Conservation (phyloP, 2,113 vertebrate species). For the Dromiciops gliroides region DNA sequence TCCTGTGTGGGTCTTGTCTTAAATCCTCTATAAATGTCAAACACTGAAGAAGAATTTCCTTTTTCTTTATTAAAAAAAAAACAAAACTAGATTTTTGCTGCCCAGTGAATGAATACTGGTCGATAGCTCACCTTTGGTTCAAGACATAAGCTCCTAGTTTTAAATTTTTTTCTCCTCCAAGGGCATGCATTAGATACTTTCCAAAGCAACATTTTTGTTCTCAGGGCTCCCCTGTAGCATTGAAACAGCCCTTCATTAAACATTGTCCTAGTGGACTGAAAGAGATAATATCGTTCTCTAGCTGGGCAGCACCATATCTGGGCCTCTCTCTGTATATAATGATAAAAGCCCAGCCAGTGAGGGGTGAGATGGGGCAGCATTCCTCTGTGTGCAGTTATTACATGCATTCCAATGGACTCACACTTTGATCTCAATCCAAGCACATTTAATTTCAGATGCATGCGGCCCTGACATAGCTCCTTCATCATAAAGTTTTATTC, state of each 20-base stretch:
- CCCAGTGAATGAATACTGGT: background rate
- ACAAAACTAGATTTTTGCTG: background rate
- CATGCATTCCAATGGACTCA: constrained; percentile 17
- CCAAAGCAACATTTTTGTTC: background rate
- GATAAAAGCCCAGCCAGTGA: background rate
- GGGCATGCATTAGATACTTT: background rate
- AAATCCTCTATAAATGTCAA: background rate
- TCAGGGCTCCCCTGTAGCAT: background rate
- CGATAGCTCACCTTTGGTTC: background rate
- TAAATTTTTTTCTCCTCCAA: background rate
- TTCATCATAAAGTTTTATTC: constrained; percentile 84
- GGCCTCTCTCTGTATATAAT: background rate
- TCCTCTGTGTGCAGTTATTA: background rate
- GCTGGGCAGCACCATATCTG: background rate
- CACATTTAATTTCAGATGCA: constrained; percentile 69
- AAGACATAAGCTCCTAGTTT: background rate
- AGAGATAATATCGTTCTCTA: background rate
- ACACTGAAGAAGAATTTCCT: background rate
- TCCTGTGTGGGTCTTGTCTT: background rate
- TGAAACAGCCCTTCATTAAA: background rate
- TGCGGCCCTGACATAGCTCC: constrained; percentile 61
- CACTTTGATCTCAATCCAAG: constrained; percentile 15
- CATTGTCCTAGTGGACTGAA: background rate
- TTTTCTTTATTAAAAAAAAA: background rate
- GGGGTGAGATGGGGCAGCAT: background rate